These are phyloP conservation scores for Echinops telfairi DNA, from an alignment of 2,113 vertebrate species.

Conservation along the genomic window DNA sequence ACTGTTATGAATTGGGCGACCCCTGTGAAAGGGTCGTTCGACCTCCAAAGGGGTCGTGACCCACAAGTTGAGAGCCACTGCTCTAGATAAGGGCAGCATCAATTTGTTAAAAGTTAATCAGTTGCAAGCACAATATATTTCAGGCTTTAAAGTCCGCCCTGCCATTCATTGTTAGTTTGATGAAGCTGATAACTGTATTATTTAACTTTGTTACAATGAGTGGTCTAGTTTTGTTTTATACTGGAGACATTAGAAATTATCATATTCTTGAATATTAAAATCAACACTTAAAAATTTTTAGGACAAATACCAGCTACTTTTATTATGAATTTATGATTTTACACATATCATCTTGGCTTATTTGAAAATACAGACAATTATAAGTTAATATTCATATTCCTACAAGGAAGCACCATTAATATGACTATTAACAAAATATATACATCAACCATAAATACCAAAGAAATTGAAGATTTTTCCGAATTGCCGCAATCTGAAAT, in stretches of 20 bases:
- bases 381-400: background rate
- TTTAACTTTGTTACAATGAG: background rate
- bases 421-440: background rate
- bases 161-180: background rate
- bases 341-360: background rate
- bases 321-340: conserved; percentile 46
- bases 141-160: conserved; percentile 26
- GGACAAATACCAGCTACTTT: background rate
- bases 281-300: conserved; percentile 17
- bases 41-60: too few species aligned
- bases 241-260: too few species aligned
- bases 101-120: conserved; percentile 4
- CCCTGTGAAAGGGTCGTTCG: too few species aligned
- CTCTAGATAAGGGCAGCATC: background rate
- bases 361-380: background rate
- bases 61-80: too few species aligned
- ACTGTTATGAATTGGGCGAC: too few species aligned
- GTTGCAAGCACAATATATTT: background rate
- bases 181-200: background rate
- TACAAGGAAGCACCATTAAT: background rate
- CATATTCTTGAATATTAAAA: background rate
- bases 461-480: background rate
- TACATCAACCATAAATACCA: background rate
- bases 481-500: background rate
- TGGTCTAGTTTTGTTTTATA: too few species aligned